phyloP scores from a whole-genome alignment of 2,888 invertebrate species.

The Artemia sinica region DNA sequence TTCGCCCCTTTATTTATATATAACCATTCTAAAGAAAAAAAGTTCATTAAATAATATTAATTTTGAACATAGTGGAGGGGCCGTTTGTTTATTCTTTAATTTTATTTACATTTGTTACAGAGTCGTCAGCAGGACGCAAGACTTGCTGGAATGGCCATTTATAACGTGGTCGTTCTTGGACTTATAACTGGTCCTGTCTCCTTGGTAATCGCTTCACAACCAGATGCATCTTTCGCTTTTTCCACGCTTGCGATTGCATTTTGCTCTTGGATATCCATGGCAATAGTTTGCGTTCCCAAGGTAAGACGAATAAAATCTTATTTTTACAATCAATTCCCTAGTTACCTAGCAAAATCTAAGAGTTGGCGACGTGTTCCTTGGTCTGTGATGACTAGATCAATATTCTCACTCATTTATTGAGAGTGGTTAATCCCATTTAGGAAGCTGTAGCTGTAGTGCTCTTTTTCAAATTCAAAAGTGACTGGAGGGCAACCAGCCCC shows the following conservation, averaged over 20 bases:
- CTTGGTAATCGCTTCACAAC: conserved; percentile 89
- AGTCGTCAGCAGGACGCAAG: conserved; percentile 56
- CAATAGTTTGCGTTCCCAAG: conserved; percentile 94
- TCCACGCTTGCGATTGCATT: conserved; percentile 89
- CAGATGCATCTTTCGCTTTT: conserved; percentile 93
- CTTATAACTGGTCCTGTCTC: conserved; percentile 95
- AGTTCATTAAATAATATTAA: neutral
- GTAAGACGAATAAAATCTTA: conserved; percentile 34
- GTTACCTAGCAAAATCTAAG: neutral
- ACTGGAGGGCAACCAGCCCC: too few relatives aligned
- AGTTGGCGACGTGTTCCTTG: neutral
- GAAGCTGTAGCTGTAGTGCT: too few relatives aligned
- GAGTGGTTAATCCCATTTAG: too few relatives aligned
- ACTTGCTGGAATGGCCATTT: conserved; percentile 97
- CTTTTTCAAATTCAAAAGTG: too few relatives aligned
- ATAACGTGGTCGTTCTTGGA: conserved; percentile 94
- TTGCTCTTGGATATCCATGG: conserved; percentile 95
- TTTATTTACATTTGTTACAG: neutral
- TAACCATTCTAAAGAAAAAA: neutral
- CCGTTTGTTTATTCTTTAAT: conserved; percentile 27
- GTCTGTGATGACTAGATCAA: conserved; percentile 10
- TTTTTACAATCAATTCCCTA: conserved; percentile 7
- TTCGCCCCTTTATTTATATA: neutral
- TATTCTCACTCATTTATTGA: conserved; percentile 14
- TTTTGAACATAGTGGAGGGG: neutral